A percentile compares a stretch with the other conserved stretches of the same genome.
Evolutionary conservation across 2,888 invertebrate genomes (phyloP).

Genomic region (Celastrina argiolus): DNA sequence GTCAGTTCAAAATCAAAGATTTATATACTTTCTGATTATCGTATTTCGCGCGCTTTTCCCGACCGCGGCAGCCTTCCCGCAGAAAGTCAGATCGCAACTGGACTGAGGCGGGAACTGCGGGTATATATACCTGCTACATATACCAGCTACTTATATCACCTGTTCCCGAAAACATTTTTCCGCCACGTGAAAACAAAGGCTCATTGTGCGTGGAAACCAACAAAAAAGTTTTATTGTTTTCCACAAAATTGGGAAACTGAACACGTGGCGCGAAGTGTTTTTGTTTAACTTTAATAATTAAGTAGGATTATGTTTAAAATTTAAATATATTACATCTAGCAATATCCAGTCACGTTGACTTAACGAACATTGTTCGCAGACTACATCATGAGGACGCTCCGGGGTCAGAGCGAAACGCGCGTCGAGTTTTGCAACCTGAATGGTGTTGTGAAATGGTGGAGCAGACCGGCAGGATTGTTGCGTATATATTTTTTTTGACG

Average conservation of each 20-base stretch:
- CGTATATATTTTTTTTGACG: too few species aligned
- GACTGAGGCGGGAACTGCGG: not conserved
- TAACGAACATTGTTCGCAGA: too few species aligned
- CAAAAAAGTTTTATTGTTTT: not conserved
- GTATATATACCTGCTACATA: constrained; percentile 3
- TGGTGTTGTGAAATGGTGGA: too few species aligned
- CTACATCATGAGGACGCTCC: too few species aligned
- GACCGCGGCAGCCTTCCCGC: constrained; percentile 10
- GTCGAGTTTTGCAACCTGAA: too few species aligned
- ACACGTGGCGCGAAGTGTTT: not conserved
- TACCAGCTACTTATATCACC: not conserved
- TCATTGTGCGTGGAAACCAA: not conserved
- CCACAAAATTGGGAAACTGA: not conserved
- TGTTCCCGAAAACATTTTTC: not conserved
- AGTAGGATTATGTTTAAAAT: not conserved
- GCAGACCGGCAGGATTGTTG: too few species aligned
- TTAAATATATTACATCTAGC: too few species aligned
- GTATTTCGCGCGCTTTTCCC: constrained; percentile 11
- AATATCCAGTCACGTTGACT: too few species aligned
- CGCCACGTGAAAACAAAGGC: not conserved
- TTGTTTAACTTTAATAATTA: not conserved
- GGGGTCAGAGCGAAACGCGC: too few species aligned
- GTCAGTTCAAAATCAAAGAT: too few species aligned
- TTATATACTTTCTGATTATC: too few species aligned
- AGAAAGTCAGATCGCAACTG: not conserved